Conservation (phyloP, 2,113 vertebrate species). For the Collichthys lucidus region DNA sequence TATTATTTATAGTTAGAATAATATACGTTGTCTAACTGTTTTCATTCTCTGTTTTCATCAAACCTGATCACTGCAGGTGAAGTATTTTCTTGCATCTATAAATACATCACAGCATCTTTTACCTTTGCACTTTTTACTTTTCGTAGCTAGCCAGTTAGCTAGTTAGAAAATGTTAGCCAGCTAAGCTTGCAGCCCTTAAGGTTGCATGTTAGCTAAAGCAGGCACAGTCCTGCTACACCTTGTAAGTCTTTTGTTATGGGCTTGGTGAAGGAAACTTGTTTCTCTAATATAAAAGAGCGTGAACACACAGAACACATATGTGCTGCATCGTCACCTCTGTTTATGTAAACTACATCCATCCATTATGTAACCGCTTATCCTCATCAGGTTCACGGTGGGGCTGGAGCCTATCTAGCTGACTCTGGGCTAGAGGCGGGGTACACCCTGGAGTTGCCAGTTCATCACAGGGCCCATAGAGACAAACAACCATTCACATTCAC, state of each 20-base stretch:
- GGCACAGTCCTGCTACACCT: not conserved
- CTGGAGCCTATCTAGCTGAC: too few relatives aligned
- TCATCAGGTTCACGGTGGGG: too few relatives aligned
- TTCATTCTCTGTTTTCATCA: not conserved
- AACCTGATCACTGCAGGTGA: not conserved
- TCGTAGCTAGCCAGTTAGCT: not conserved
- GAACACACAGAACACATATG: not conserved
- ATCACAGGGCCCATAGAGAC: too few relatives aligned
- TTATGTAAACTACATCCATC: too few relatives aligned
- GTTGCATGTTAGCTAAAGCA: not conserved
- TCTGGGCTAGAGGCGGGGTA: too few relatives aligned
- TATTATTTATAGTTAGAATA: constrained; percentile 18
- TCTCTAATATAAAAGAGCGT: not conserved
- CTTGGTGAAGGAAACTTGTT: not conserved
- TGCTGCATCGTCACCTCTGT: not conserved
- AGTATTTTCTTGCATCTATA: not conserved
- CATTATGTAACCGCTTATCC: too few relatives aligned
- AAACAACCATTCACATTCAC: too few relatives aligned
- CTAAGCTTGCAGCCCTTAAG: not conserved
- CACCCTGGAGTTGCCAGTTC: too few relatives aligned
- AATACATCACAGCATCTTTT: constrained; percentile 3
- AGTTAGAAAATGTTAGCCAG: not conserved
- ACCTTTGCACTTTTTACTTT: not conserved
- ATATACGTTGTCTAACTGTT: constrained; percentile 2
- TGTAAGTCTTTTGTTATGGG: not conserved